phyloP scores from a whole-genome alignment of 2,888 invertebrate species.

The Drepanosiphum platanoidis region DNA sequence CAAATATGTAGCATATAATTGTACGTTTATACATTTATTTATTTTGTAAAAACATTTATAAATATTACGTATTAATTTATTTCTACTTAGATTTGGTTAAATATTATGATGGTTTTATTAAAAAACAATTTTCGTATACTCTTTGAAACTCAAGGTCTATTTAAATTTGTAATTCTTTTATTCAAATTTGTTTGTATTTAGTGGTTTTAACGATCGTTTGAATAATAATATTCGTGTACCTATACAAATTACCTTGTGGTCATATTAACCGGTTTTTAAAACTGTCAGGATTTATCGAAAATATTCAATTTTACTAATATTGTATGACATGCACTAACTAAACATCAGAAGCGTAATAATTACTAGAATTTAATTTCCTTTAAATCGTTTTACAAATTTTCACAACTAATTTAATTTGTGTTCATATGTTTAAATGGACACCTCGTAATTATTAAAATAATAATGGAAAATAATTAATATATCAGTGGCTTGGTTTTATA shows the following conservation, averaged over 20 bases:
- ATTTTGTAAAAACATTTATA: no score
- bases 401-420: background rate
- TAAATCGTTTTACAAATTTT: background rate
- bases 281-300: constrained; percentile 30
- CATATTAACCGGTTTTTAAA: constrained; percentile 42
- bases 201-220: constrained; percentile 17
- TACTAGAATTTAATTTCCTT: background rate
- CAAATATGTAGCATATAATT: no score
- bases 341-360: constrained; percentile 14
- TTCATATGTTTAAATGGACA: background rate
- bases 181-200: constrained; percentile 4
- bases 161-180: constrained; percentile 13
- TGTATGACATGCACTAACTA: background rate
- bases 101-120: background rate
- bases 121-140: background rate
- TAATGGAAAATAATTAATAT: background rate
- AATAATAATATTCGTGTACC: background rate
- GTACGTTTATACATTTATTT: no score
- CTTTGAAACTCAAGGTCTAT: constrained; percentile 14
- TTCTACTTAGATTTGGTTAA: constrained; percentile 10
- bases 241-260: constrained; percentile 23
- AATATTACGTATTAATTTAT: background rate
- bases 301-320: constrained; percentile 48
- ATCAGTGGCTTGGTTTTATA: background rate
- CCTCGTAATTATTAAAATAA: no score